A percentile compares a stretch with the other conserved stretches of the same genome.
phyloP scores from a whole-genome alignment of 1,140 invertebrate genomes.

The Drosophila pseudoananassae region DNA sequence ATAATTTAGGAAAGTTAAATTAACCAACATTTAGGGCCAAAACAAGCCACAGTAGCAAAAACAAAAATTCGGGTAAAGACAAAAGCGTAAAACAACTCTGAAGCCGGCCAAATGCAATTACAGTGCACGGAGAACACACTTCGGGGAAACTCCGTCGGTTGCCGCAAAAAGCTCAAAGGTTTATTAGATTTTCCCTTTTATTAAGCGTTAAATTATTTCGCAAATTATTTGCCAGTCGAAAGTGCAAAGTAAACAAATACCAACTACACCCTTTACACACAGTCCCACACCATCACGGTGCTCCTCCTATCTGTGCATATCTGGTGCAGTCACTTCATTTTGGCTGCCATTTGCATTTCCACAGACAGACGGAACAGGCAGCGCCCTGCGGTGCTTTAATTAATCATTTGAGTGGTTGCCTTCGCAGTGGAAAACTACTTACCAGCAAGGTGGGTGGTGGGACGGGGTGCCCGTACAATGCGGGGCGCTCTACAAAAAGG shows the following conservation, averaged over 20 bases:
- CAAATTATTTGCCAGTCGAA: constrained; percentile 73
- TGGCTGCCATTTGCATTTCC: constrained; percentile 76
- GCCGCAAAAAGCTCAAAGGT: constrained; percentile 78
- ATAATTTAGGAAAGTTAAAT: constrained; percentile 80
- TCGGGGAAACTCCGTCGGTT: constrained; percentile 50
- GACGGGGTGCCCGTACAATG: not conserved
- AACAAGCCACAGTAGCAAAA: constrained; percentile 49
- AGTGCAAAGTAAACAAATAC: constrained; percentile 71
- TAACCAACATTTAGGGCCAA: constrained; percentile 75
- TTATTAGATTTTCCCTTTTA: constrained; percentile 81
- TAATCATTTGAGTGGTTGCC: constrained; percentile 71
- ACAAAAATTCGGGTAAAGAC: constrained; percentile 14
- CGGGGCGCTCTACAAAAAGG: constrained; percentile 54
- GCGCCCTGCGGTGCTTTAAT: constrained; percentile 73
- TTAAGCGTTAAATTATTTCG: constrained; percentile 83
- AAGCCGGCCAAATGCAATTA: constrained; percentile 72
- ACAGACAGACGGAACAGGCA: constrained; percentile 24
- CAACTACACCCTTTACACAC: constrained; percentile 3
- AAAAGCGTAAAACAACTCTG: constrained; percentile 20
- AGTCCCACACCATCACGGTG: not conserved
- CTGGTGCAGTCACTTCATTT: constrained; percentile 65
- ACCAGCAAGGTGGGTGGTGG: constrained; percentile 28
- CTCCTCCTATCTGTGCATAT: constrained; percentile 17
- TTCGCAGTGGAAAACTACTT: constrained; percentile 64
- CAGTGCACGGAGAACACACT: constrained; percentile 63